phyloP scores from a whole-genome alignment of 2,113 vertebrate species.

The Neopipo cinnamomea region DNA sequence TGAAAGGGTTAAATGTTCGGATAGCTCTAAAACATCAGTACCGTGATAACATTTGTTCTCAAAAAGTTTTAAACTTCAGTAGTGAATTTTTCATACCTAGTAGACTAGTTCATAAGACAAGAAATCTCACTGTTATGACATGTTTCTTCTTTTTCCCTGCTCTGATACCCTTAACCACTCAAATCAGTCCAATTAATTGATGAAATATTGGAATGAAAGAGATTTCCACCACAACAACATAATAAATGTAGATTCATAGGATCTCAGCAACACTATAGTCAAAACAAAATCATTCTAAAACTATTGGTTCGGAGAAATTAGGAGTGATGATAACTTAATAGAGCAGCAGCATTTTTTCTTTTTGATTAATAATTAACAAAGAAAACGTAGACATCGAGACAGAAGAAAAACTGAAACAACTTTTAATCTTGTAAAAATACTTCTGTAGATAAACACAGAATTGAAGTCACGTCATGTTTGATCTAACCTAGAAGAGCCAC shows the following conservation, averaged over 20 bases:
- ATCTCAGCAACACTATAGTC: background rate
- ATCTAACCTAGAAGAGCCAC: background rate
- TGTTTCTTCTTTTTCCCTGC: background rate
- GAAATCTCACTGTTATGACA: background rate
- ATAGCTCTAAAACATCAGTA: background rate
- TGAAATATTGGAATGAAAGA: background rate
- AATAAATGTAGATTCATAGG: background rate
- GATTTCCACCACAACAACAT: background rate
- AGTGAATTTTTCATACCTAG: background rate
- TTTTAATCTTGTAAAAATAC: background rate
- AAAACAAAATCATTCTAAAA: background rate
- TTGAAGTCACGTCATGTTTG: background rate
- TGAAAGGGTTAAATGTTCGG: background rate
- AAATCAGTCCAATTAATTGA: background rate
- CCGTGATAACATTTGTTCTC: background rate
- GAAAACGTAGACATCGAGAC: background rate
- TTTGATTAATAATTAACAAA: slow-evolving; percentile 16
- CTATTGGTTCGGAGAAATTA: background rate
- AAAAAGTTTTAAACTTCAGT: background rate
- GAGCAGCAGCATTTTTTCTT: background rate
- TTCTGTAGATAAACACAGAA: background rate
- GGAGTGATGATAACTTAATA: background rate
- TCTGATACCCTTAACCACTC: background rate
- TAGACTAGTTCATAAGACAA: background rate
- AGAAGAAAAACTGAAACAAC: background rate